These are phyloP conservation scores for Phocoena sinus DNA, from an alignment of 2,113 vertebrate genomes.

Conservation along the genomic window DNA sequence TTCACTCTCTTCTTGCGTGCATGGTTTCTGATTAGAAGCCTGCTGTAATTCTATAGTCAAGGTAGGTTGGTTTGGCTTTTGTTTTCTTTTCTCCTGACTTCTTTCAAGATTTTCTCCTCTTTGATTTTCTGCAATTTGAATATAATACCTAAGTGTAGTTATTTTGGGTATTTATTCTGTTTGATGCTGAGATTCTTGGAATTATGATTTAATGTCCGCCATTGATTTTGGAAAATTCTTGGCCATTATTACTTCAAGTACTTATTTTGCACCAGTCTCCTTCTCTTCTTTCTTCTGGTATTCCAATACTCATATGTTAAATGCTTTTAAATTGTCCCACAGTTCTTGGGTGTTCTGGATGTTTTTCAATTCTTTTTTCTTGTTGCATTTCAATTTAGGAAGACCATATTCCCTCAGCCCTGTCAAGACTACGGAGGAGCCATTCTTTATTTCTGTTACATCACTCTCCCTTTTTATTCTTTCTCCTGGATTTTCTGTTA, in stretches of 20 bases:
- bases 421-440: neutral
- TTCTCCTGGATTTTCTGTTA: neutral
- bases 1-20: neutral
- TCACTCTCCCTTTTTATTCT: neutral
- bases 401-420: neutral
- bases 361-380: neutral
- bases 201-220: neutral
- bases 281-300: neutral
- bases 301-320: neutral
- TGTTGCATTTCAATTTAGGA: neutral
- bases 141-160: neutral
- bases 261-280: neutral
- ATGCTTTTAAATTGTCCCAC: neutral
- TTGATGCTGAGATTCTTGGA: neutral
- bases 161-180: neutral
- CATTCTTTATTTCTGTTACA: neutral
- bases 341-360: neutral
- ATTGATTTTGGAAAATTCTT: neutral
- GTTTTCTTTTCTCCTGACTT: neutral
- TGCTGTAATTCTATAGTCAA: neutral
- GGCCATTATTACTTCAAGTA: neutral
- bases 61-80: neutral
- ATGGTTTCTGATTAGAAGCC: neutral
- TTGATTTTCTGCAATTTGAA: neutral
- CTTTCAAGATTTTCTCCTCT: neutral